Evolutionary conservation across 2,113 vertebrate genomes (phyloP), one percentile per base, ranked within the genome.

Genomic region (Anseranas semipalmata): DNA sequence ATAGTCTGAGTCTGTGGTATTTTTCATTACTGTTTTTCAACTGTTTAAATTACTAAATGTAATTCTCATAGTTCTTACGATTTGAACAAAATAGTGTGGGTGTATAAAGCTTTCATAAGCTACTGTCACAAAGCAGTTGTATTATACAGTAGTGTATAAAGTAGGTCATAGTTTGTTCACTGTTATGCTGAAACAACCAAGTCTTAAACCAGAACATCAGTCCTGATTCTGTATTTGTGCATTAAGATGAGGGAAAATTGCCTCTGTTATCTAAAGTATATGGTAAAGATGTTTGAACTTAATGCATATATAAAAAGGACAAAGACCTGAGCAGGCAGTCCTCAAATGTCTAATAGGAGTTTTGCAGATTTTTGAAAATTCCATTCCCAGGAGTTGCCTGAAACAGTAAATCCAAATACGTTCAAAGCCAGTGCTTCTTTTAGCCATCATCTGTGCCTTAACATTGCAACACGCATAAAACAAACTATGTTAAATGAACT

Each of bases 11-110:
- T 92, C 73, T 68, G 12, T 43, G 81, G 45, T 53, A 85, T 48
- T 93, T 90, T 95, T 83, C 55, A 71, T 89, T 58, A 46, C 80
- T 86, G 17, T 71, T 85, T 85, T 92, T 82, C 75, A 80, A 3
- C 68, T 33, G 25, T 88, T 91, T 89, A 70, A 92, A 88, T 92
- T 78, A 76, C 75, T 56, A 45, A 84, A 86, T 74, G 43, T 58
- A 81, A 86, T 92, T 89, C 55, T 59, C 53, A 17, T 55, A 22
- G 35, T 79, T 90, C 53, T 75, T 67, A 32, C 14, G 60, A 83
- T 71, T 86, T 89, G 75, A 86, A 74, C 60, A 91, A 62, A 63
- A 46, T 39, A 75, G 63, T 70, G 58, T 77, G 77, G 71, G 63
- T 78, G 9, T 83, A 52, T 66, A 87, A 93, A 93, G 80, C 67